Conservation (phyloP, 2,797 vertebrate genomes). For the Helarctos malayanus region DNA sequence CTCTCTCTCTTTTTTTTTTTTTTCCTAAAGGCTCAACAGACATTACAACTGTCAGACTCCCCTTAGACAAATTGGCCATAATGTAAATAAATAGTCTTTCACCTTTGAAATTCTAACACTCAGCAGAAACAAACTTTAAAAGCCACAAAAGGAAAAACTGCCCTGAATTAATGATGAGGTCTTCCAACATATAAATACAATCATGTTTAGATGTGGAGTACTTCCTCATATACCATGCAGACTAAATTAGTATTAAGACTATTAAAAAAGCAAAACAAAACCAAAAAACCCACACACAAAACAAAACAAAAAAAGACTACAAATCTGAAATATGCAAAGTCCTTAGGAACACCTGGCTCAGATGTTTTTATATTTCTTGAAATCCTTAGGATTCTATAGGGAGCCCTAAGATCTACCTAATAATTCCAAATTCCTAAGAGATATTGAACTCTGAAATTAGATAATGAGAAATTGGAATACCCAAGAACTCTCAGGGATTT, state of each 20-base stretch:
- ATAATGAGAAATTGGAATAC: background rate
- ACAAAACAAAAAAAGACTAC: background rate
- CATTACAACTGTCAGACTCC: slow-evolving; percentile 21
- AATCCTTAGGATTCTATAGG: background rate
- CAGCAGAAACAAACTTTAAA: slow-evolving; percentile 60
- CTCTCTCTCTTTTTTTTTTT: background rate
- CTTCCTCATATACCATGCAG: background rate
- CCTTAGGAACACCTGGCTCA: background rate
- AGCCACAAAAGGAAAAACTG: slow-evolving; percentile 34
- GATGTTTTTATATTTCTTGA: background rate
- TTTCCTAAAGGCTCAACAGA: background rate
- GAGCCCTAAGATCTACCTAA: background rate
- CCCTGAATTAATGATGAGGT: slow-evolving; percentile 19
- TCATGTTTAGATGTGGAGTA: background rate
- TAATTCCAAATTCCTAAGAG: background rate
- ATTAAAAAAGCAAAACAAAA: background rate
- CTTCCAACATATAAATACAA: slow-evolving; percentile 39
- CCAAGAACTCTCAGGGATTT: background rate
- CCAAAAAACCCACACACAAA: background rate
- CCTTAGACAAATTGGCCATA: slow-evolving; percentile 58
- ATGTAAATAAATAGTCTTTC: slow-evolving; percentile 73
- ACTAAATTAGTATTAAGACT: background rate
- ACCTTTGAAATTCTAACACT: slow-evolving; percentile 72
- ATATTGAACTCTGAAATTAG: background rate
- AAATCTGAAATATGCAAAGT: background rate